A percentile compares a stretch with the other conserved stretches of the same genome.
These are phyloP conservation scores for Triops longicaudatus DNA, from an alignment of 1,140 invertebrate genomes.

Conservation along the genomic window DNA sequence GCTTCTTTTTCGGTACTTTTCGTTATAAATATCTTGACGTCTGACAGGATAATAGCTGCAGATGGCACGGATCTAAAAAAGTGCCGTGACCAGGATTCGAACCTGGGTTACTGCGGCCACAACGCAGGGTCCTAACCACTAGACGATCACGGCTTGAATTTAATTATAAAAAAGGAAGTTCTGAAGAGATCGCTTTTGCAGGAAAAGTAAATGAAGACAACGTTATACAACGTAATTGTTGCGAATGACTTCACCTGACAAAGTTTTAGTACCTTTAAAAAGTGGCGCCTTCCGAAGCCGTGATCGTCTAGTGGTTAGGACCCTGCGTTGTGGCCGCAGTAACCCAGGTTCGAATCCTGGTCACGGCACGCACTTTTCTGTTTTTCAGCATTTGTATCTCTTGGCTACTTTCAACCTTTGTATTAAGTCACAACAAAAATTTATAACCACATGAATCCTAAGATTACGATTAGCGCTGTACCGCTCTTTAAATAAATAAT, in stretches of 20 bases:
- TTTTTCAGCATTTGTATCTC: background rate
- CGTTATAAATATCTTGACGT: too few relatives aligned
- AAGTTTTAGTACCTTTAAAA: background rate
- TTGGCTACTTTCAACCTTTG: background rate
- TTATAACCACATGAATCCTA: too few relatives aligned
- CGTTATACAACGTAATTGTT: too few relatives aligned
- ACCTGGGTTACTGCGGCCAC: conserved; percentile 87
- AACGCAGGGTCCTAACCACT: conserved; percentile 88
- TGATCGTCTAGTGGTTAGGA: conserved; percentile 88
- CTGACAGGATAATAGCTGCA: too few relatives aligned
- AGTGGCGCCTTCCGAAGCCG: conserved; percentile 43
- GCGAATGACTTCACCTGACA: background rate
- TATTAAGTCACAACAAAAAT: background rate
- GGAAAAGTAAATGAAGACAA: too few relatives aligned
- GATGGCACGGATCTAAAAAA: too few relatives aligned
- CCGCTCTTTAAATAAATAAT: too few relatives aligned
- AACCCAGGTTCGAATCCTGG: conserved; percentile 90
- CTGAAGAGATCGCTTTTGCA: too few relatives aligned
- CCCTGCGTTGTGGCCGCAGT: conserved; percentile 85
- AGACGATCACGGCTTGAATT: conserved; percentile 67
- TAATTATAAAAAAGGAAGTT: background rate
- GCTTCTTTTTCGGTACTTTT: too few relatives aligned
- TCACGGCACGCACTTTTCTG: conserved; percentile 60
- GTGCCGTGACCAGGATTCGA: conserved; percentile 86
- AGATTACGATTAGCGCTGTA: too few relatives aligned